Evolutionary conservation across 2,113 vertebrate species (phyloP).

Genomic region (Anthoscopus minutus): DNA sequence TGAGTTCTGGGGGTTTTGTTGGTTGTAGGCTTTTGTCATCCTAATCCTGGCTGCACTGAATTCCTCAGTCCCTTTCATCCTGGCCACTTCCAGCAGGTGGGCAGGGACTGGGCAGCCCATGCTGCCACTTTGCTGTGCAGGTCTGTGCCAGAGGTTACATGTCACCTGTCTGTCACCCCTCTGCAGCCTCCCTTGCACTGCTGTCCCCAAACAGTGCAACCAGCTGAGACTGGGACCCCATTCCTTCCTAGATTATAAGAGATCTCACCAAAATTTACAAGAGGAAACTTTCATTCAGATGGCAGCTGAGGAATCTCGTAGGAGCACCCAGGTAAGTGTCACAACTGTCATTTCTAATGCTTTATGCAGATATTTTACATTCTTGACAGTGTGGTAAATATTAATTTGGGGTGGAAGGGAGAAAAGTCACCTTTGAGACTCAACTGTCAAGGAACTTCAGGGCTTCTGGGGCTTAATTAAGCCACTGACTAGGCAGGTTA

Average conservation of each 20-base stretch:
- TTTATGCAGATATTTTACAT: background rate
- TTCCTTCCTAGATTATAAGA: background rate
- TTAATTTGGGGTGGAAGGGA: background rate
- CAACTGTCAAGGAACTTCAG: rapidly evolving
- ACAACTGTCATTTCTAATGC: background rate
- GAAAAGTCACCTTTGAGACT: background rate
- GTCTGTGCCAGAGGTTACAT: background rate
- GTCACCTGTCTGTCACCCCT: rapidly evolving
- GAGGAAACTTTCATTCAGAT: background rate
- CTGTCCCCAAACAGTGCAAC: background rate
- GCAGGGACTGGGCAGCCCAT: background rate
- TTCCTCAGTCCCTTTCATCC: background rate
- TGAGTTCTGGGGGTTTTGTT: background rate
- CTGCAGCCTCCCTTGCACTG: background rate
- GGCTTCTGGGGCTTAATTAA: background rate
- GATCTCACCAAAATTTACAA: background rate
- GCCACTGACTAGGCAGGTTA: background rate
- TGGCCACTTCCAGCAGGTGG: rapidly evolving
- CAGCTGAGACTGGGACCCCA: background rate
- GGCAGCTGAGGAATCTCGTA: background rate
- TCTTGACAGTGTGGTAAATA: background rate
- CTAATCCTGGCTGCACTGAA: background rate
- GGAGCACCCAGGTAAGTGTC: background rate
- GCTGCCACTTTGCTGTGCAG: background rate
- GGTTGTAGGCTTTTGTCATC: background rate